These are phyloP conservation scores for Drosophila barbarae DNA, from an alignment of 2,888 invertebrate species.

Conservation along the genomic window DNA sequence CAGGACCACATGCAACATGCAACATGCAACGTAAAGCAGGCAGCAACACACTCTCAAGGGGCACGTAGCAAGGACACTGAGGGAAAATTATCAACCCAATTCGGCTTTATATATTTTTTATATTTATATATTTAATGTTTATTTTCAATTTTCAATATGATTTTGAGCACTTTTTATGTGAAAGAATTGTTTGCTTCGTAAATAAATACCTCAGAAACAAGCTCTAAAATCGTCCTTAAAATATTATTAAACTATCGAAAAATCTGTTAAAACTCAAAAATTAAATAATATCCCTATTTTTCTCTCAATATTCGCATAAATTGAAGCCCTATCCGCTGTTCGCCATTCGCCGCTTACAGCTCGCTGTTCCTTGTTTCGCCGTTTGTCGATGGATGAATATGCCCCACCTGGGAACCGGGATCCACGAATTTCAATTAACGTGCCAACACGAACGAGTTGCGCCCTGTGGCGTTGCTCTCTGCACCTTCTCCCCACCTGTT, in stretches of 20 bases:
- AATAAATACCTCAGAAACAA: too few relatives aligned
- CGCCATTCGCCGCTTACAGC: constrained; percentile 5
- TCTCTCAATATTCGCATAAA: constrained; percentile 36
- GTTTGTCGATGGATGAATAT: constrained; percentile 45
- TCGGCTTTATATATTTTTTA: too few relatives aligned
- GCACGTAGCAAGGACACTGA: constrained; percentile 19
- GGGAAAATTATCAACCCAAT: not conserved
- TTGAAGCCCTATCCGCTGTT: constrained; percentile 30
- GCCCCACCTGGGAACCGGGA: constrained; percentile 59
- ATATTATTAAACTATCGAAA: not conserved
- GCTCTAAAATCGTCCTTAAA: not conserved
- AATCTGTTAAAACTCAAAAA: too few relatives aligned
- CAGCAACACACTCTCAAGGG: constrained; percentile 18
- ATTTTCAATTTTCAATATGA: too few relatives aligned
- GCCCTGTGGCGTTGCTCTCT: constrained; percentile 16
- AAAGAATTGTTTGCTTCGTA: too few relatives aligned
- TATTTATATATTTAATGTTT: too few relatives aligned
- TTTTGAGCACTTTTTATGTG: too few relatives aligned
- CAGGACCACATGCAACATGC: constrained; percentile 19
- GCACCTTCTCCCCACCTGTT: constrained; percentile 41
- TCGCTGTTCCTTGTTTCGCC: constrained; percentile 6
- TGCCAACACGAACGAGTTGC: constrained; percentile 54
- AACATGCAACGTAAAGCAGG: constrained; percentile 13
- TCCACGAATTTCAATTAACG: constrained; percentile 73
- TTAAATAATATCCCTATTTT: not conserved